Conservation (phyloP, 2,797 vertebrate genomes). For the Alfaro cultratus region DNA sequence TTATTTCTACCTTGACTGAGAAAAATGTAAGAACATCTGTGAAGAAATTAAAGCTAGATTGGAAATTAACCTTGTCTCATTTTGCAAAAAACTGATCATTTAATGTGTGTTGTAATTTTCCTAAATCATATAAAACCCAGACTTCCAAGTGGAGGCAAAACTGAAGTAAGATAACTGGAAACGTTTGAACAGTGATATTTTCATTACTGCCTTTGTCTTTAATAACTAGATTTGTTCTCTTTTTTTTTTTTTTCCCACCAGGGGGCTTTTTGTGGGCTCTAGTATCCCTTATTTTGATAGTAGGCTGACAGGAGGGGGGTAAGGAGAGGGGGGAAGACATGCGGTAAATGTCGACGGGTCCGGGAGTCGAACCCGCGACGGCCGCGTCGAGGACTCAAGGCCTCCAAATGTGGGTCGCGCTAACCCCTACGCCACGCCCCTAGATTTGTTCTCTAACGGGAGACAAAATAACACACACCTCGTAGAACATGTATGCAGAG, state of each 20-base stretch:
- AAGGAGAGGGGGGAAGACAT: too few relatives aligned
- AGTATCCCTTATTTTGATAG: too few relatives aligned
- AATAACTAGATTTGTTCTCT: background rate
- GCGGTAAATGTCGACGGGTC: too few relatives aligned
- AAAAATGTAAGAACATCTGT: background rate
- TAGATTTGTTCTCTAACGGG: background rate
- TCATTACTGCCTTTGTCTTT: background rate
- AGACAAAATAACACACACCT: conserved; percentile 69
- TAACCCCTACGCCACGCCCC: too few relatives aligned
- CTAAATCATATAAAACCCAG: background rate
- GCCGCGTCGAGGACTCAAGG: too few relatives aligned
- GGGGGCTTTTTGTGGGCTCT: too few relatives aligned
- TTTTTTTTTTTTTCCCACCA: too few relatives aligned
- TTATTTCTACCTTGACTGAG: background rate
- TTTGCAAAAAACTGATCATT: background rate
- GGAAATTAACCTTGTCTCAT: background rate
- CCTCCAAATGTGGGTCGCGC: too few relatives aligned
- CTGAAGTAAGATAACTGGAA: background rate
- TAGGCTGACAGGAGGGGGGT: too few relatives aligned
- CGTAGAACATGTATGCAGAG: conserved; percentile 78
- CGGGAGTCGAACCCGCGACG: too few relatives aligned
- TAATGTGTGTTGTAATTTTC: background rate
- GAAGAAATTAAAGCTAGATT: background rate
- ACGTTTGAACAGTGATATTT: background rate
- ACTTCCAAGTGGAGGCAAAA: background rate